A percentile compares a stretch with the other conserved stretches of the same genome.
phyloP scores from a whole-genome alignment of 2,113 vertebrate species.

The Ivindomyrus marchei region DNA sequence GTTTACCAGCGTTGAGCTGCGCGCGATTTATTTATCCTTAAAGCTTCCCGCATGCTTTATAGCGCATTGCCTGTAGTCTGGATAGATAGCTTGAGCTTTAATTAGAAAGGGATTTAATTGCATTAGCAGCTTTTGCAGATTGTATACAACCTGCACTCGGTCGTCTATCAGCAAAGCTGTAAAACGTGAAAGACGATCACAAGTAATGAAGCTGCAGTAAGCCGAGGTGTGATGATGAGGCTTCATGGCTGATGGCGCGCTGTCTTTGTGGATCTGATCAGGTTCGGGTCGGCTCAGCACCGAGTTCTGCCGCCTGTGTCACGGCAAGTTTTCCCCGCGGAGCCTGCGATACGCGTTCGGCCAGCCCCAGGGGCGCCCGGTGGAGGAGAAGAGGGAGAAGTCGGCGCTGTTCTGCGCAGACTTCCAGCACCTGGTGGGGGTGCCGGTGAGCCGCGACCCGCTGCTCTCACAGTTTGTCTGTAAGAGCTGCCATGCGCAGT shows the following conservation, averaged over 20 bases:
- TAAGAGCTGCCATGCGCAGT: constrained; percentile 86
- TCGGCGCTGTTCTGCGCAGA: constrained; percentile 74
- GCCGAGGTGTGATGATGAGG: background rate
- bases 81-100: background rate
- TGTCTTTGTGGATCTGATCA: constrained; percentile 31
- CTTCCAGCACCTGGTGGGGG: constrained; percentile 83
- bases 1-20: background rate
- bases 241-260: background rate
- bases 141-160: background rate
- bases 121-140: background rate
- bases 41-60: background rate
- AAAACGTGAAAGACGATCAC: background rate
- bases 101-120: background rate
- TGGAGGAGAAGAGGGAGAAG: constrained; percentile 45
- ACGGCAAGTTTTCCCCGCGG: constrained; percentile 82
- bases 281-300: constrained; percentile 57
- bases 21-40: background rate
- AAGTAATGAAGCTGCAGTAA: background rate
- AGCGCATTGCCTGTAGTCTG: background rate
- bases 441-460: constrained; percentile 73
- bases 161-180: background rate
- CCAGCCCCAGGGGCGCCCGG: constrained; percentile 53
- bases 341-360: constrained; percentile 78
- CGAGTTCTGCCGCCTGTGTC: constrained; percentile 83
- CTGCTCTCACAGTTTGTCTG: constrained; percentile 79